Conservation (phyloP, 1,140 invertebrate species). For the Drosophila ironensis region DNA sequence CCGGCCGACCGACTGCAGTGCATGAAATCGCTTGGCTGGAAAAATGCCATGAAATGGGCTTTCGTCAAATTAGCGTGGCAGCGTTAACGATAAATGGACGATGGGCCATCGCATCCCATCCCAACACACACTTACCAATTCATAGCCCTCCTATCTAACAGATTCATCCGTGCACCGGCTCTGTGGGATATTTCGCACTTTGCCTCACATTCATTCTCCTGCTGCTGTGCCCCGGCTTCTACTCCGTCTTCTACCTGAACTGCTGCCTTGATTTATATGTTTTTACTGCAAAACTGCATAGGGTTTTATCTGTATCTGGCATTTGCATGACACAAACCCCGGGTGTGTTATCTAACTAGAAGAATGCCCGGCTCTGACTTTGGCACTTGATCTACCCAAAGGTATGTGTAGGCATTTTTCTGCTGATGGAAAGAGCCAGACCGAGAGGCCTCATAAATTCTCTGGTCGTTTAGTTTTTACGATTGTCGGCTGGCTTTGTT, state of each 20-base stretch:
- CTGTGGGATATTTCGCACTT: constrained; percentile 79
- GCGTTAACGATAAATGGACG: constrained; percentile 64
- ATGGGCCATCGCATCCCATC: background rate
- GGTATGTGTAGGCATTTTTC: too few relatives aligned
- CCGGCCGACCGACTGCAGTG: constrained; percentile 14
- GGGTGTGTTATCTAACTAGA: constrained; percentile 59
- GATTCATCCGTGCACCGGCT: constrained; percentile 39
- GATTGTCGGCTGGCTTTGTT: constrained; percentile 77
- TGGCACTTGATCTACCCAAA: constrained; percentile 69
- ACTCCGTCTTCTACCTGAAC: constrained; percentile 19
- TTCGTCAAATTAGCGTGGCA: constrained; percentile 78
- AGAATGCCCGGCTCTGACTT: constrained; percentile 59
- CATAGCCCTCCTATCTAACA: too few relatives aligned
- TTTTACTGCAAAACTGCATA: constrained; percentile 45
- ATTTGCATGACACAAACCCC: constrained; percentile 59
- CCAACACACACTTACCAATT: too few relatives aligned
- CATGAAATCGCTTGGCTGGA: constrained; percentile 66
- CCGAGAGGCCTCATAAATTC: constrained; percentile 68
- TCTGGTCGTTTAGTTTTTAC: constrained; percentile 74
- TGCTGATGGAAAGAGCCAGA: constrained; percentile 6
- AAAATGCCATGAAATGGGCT: constrained; percentile 77
- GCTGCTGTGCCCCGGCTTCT: background rate
- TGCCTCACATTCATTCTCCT: constrained; percentile 14
- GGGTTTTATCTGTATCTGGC: constrained; percentile 50
- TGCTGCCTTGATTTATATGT: constrained; percentile 49